A percentile compares a stretch with the other conserved stretches of the same genome.
phyloP scores from a whole-genome alignment of 2,888 invertebrate species.

The Lasioglossum calceatum region DNA sequence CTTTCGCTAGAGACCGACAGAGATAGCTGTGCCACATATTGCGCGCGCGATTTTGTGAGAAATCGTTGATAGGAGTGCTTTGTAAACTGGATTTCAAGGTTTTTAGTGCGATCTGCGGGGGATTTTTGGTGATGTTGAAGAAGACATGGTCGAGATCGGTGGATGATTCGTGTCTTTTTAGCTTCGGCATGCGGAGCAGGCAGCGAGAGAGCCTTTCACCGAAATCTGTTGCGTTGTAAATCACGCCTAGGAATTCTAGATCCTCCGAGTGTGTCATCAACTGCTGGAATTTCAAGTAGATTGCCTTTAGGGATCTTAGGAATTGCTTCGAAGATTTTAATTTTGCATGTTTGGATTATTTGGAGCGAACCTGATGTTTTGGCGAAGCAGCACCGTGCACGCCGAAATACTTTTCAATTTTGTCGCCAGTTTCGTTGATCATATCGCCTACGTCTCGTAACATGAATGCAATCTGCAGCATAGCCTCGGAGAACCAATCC shows the following conservation, averaged over 20 bases:
- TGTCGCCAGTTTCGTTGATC: conserved; percentile 35
- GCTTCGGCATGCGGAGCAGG: conserved; percentile 5
- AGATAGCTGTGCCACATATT: conserved; percentile 54
- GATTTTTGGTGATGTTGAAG: conserved; percentile 46
- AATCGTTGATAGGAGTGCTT: conserved; percentile 27
- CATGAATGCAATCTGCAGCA: conserved; percentile 54
- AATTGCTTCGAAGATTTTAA: background rate
- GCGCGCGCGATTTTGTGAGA: background rate
- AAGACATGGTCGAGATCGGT: conserved; percentile 49
- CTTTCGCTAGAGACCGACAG: conserved; percentile 54
- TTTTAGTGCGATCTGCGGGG: conserved; percentile 36
- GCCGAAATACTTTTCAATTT: conserved; percentile 19
- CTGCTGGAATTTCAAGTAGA: conserved; percentile 23
- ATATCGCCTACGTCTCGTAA: conserved; percentile 47
- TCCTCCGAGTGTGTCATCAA: background rate
- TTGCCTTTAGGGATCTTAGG: background rate
- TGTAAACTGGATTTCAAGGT: conserved; percentile 41
- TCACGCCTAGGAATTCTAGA: conserved; percentile 45
- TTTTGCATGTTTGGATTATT: background rate
- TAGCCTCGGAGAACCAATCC: conserved; percentile 56
- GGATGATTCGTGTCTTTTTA: background rate
- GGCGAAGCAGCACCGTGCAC: conserved; percentile 7
- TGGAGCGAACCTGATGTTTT: conserved; percentile 40
- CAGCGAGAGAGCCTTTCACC: conserved; percentile 51
- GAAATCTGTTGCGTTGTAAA: conserved; percentile 43